Evolutionary conservation across 64 coral and sea anemone genomes (phyloP), one percentile per base, ranked within the genome.

Genomic region (Platygyra sinensis): DNA sequence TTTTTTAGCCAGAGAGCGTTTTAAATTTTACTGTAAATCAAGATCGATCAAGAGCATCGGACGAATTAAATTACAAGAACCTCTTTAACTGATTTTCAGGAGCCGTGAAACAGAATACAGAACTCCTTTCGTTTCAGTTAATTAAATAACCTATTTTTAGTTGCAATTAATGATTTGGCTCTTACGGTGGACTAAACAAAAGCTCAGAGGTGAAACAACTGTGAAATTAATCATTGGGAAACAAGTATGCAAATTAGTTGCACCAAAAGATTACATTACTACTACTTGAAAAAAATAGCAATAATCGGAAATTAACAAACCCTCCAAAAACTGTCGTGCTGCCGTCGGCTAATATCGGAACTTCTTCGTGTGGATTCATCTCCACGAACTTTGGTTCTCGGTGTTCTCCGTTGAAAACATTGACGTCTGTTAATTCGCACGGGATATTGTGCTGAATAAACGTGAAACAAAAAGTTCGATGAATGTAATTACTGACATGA

Each of bases 281-380:
- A 24, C 4, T 13, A n/a, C 7, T 10, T 10, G 19, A 33, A 74
- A 74, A 74, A 74, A 33, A 4, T 18, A 33, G 33, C 19, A 79
- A 86, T 63, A 72, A 52, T 62, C 54, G 38, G 20, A 2, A 4
- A 36, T 36, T 36, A 36, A 94, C 94, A 71, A 80, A 95, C 94
- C 94, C 94, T 87, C 89, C 94, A 57, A 92, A 95, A 32, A 95
- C 31, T 27, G 77, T 88, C 18, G 78, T 88, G 32, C 83, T 82
- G 14, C 42, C 86, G 57, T 95, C 94, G 18, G 92, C 90, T 61
- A 95, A 31, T 57, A 95, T 73, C 31, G 94, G 94, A 1, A 95
- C 94, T 51, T 95, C 94, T 85, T 87, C 72, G 79, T 95, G 94
- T 1, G 94, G 94, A 74, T 92, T 95, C 20, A 92, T 77, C 30